Base-by-base conservation (phyloP, 2,888 invertebrate genomes). In the Polylopha cassiicola region DNA sequence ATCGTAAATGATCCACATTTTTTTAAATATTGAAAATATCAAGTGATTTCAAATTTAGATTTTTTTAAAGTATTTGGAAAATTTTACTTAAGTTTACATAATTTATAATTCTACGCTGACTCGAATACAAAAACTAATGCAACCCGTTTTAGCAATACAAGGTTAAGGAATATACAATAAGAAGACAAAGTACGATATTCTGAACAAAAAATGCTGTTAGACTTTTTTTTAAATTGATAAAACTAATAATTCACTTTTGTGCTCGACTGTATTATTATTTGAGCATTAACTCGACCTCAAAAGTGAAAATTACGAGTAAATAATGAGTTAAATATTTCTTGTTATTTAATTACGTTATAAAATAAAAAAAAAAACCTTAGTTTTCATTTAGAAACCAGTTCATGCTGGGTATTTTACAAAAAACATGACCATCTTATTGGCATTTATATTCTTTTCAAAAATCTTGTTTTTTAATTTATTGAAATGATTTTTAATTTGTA, bases 71-170 rank as follows among this genome's bases (percentile, higher is more conserved):
- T 23, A 15, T 29, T 37, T 29, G 41, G 31, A 39, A 29, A 10
- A 15, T 10, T 10, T 22, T 8, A 24, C 9, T 31, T 9, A 39
- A 33, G 47, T 47, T 47, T 47, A 47, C 44, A 52, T 32, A 36
- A 27, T 41, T 49, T 27, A 32, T 34, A 31, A 26, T 45, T 44
- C 34, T 36, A 45, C 30, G 39, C 36, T 53, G 48, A 53, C 49
- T 38, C 31, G 55, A 57, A 65, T 59, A 55, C 56, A 51, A 58
- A 50, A 46, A 52, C 48, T 64, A 65, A 58, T 50, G 44, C 45
- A 45, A 58, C 63, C 59, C 63, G 61, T 65, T 63, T 63, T 58
- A 56, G 61, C 53, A 59, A 55, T 56, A 57, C 38, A 51, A 56
- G 47, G 47, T 46, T 53, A 47, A 48, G 47, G 48, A 59, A 55